phyloP scores from a whole-genome alignment of 2,888 invertebrate species.

The Limnephilus auricula region DNA sequence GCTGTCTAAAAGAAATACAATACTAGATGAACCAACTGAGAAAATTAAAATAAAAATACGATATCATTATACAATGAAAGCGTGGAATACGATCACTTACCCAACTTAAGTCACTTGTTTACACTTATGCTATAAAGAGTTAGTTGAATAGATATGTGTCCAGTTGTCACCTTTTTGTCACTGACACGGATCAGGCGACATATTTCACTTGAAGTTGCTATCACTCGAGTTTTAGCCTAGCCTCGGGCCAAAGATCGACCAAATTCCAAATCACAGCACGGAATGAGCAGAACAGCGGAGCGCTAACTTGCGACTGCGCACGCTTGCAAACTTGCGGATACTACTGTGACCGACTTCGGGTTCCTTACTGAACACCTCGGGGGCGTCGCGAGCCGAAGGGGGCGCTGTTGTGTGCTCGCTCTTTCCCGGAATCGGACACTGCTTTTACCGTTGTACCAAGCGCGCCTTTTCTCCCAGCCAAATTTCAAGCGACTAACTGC shows the following conservation, averaged over 20 bases:
- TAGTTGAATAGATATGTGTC: background rate
- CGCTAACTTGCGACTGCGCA: background rate
- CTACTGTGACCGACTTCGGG: background rate
- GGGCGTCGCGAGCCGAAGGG: background rate
- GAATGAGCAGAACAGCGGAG: background rate
- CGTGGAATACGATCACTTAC: constrained; percentile 34
- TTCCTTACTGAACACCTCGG: background rate
- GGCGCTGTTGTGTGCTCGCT: background rate
- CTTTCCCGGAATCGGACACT: background rate
- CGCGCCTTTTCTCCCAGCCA: background rate
- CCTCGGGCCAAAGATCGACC: constrained; percentile 36
- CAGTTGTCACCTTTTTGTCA: background rate
- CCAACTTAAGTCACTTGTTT: constrained; percentile 40
- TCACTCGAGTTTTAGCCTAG: constrained; percentile 19
- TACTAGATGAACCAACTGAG: background rate
- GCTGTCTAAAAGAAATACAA: background rate
- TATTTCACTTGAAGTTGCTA: constrained; percentile 36
- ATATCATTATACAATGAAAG: constrained; percentile 28
- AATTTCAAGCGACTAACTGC: background rate
- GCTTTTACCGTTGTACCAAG: background rate
- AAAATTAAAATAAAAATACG: background rate
- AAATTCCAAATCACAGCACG: constrained; percentile 20
- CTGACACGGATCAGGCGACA: constrained; percentile 26
- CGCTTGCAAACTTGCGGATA: background rate
- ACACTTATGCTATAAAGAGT: constrained; percentile 20